Percentiles rank a stretch among this genome's conserved stretches.
phyloP scores from a whole-genome alignment of 2,797 vertebrate species.

The Amblyopsis hoosieri region DNA sequence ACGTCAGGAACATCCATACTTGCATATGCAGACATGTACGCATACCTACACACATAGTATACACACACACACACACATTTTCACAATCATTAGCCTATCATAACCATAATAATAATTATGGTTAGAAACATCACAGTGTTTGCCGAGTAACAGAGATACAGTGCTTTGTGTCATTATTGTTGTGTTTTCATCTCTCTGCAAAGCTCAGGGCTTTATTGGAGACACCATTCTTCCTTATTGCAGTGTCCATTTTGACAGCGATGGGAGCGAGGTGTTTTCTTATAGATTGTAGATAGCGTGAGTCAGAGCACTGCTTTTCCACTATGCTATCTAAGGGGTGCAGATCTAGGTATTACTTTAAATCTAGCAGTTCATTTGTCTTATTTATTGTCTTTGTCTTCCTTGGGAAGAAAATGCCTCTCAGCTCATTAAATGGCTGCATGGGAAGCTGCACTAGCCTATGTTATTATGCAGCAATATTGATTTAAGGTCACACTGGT shows the following conservation, averaged over 20 bases:
- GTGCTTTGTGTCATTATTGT: neutral
- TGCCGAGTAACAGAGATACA: neutral
- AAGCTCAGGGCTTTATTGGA: neutral
- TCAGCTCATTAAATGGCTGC: too few relatives aligned
- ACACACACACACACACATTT: neutral
- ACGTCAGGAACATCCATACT: neutral
- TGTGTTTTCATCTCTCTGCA: neutral
- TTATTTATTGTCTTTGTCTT: too few relatives aligned
- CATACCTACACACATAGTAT: neutral
- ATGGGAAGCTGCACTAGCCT: too few relatives aligned
- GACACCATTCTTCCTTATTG: neutral
- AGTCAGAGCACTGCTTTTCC: neutral
- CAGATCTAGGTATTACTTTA: too few relatives aligned
- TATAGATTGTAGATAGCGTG: neutral
- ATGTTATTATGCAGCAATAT: too few relatives aligned
- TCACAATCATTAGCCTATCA: neutral
- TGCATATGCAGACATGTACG: neutral
- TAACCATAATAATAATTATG: neutral
- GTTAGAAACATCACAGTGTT: neutral
- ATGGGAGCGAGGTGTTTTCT: conserved; percentile 1
- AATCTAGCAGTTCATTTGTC: too few relatives aligned
- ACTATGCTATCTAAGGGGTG: neutral
- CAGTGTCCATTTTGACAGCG: neutral
- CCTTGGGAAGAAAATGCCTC: too few relatives aligned
- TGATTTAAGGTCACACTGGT: too few relatives aligned